Base-by-base conservation (phyloP, 2,797 vertebrate genomes). In the Anguilla megastoma region DNA sequence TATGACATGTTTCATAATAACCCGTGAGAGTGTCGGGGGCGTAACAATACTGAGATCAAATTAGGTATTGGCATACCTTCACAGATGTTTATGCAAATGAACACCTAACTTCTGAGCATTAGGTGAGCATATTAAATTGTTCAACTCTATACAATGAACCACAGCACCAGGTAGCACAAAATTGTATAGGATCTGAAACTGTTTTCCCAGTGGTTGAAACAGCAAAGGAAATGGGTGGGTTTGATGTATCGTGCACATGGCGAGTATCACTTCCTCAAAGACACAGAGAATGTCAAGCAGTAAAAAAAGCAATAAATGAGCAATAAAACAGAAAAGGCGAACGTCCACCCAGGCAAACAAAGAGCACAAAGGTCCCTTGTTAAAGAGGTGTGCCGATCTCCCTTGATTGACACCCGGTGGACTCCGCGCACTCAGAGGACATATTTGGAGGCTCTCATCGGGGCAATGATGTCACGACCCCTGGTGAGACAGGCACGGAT, bases 401-500 rank as follows among this genome's bases (percentile, higher is more conserved):
- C 50, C n/a, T 54, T 27, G 41, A 86, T 71, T 86, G 66, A 54
- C 85, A 86, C 66, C 30, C 24, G 33, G 33, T 66, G 33, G 30
- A 79, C 27, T 52, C 16, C 24, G 50, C 3, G n/a, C 4, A 36
- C 21, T 8, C 2, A 16, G 24, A 50, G 66, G 10, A 56, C 66
- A 30, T 50, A 36, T 48, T 54, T 24, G n/a, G 41, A 79, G 50
- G 82, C 58, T 83, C 56, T 85, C 9, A 41, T 12, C n/a, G 27
- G 30, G 45, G 16, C 36, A 79, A 48, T 45, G 36, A 10, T 87
- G 60, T 80, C 48, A 71, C 71, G 83, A 52, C 66, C 69, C 36
- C 71, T 27, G 50, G 24, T 41, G 60, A 41, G 86, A 71, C 41
- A 84, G 50, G 79, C 36, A 74, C 60, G n/a, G 79, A 85, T 74